phyloP scores from a whole-genome alignment of 2,113 vertebrate genomes.

The Isichthys henryi region DNA sequence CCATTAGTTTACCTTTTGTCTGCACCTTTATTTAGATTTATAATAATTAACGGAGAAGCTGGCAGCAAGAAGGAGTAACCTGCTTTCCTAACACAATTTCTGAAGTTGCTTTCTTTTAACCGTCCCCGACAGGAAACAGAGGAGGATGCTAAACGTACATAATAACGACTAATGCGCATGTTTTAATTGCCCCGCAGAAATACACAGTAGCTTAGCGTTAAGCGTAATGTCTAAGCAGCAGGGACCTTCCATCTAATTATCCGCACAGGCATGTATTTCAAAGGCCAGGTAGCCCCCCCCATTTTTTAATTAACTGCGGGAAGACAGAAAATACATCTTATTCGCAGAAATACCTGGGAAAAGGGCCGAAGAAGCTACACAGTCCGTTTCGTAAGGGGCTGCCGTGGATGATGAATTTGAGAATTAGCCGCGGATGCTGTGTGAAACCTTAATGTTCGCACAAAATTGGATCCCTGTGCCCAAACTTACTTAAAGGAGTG shows the following conservation, averaged over 20 bases:
- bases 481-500: slow-evolving; percentile 2
- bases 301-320: slow-evolving; percentile 56
- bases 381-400: slow-evolving; percentile 45
- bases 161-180: background rate
- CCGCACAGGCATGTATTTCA: slow-evolving; percentile 36
- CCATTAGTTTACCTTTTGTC: slow-evolving; percentile 34
- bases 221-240: slow-evolving; percentile 28
- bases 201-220: background rate
- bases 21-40: slow-evolving; percentile 39
- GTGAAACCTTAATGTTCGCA: background rate
- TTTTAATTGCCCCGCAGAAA: background rate
- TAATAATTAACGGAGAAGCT: slow-evolving; percentile 39
- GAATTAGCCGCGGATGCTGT: slow-evolving; percentile 31
- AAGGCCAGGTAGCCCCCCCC: slow-evolving; percentile 43
- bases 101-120: slow-evolving; percentile 1
- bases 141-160: background rate
- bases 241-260: slow-evolving; percentile 40
- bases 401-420: slow-evolving; percentile 47
- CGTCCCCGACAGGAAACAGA: slow-evolving; percentile 4
- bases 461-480: slow-evolving; percentile 28
- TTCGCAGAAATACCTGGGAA: slow-evolving; percentile 49
- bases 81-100: slow-evolving; percentile 24
- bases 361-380: slow-evolving; percentile 43
- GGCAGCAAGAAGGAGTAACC: slow-evolving; percentile 23
- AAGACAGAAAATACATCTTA: slow-evolving; percentile 61